A percentile compares a stretch with the other conserved stretches of the same genome.
phyloP scores from a whole-genome alignment of 2,797 vertebrate genomes.

The Sebastolobus alascanus region DNA sequence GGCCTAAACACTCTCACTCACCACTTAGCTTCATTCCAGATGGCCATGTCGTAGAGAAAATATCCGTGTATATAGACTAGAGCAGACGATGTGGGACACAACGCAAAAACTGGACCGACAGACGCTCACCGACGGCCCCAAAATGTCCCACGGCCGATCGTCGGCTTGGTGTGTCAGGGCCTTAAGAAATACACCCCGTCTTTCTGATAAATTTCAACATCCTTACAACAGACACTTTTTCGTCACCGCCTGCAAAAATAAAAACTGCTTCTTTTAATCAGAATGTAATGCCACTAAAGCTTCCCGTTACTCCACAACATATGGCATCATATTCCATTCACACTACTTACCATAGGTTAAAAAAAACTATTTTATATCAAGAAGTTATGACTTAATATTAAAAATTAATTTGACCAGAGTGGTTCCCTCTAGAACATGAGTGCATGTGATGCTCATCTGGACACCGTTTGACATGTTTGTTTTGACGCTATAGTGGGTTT shows the following conservation, averaged over 20 bases:
- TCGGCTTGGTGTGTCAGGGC: no score
- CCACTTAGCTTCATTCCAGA: no score
- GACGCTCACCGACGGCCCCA: no score
- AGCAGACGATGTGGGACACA: no score
- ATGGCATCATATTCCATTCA: constrained; percentile 15
- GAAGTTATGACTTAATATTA: not conserved
- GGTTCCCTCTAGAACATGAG: not conserved
- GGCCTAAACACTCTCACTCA: not conserved
- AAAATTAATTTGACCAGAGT: constrained; percentile 1
- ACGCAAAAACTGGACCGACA: no score
- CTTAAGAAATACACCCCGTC: not conserved
- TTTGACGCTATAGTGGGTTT: not conserved
- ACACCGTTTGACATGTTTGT: not conserved
- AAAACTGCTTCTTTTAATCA: constrained; percentile 15
- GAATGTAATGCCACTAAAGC: constrained; percentile 15
- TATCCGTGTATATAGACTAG: no score
- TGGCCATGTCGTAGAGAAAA: no score
- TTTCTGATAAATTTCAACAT: constrained; percentile 23
- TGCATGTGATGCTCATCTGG: not conserved
- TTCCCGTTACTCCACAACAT: constrained; percentile 12
- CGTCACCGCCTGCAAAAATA: not conserved
- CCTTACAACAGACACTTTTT: constrained; percentile 11
- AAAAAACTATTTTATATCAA: constrained; percentile 6
- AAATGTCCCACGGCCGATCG: no score
- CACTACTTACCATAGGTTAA: not conserved